Percentiles rank a stretch among this genome's conserved stretches.
Conservation (phyloP, 2,797 vertebrate genomes). For the Chelon auratus region DNA sequence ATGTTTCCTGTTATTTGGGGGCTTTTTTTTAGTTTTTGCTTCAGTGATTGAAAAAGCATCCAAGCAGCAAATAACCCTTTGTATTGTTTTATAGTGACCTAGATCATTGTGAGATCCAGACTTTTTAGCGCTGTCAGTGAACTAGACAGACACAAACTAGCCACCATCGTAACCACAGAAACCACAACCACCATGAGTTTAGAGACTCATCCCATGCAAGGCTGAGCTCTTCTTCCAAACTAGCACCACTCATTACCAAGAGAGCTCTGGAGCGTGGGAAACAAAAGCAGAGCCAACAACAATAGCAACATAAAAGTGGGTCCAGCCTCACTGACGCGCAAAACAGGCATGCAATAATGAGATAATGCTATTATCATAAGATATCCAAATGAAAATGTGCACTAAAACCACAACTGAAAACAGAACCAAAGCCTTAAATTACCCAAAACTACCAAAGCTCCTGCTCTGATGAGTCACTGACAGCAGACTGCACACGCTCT, state of each 20-base stretch:
- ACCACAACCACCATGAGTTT: conserved; percentile 51
- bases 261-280: conserved; percentile 39
- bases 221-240: conserved; percentile 39
- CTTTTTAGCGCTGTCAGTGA: conserved; percentile 28
- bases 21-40: not conserved
- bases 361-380: conserved; percentile 20
- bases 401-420: conserved; percentile 33
- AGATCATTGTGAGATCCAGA: conserved; percentile 11
- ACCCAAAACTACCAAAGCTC: conserved; percentile 19
- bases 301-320: not conserved
- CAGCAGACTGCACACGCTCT: conserved; percentile 1
- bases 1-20: conserved; percentile 5
- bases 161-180: conserved; percentile 33
- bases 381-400: conserved; percentile 29
- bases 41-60: conserved; percentile 6
- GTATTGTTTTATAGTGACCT: not conserved
- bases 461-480: conserved; percentile 19
- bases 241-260: not conserved
- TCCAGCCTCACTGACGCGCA: not conserved
- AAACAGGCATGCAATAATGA: conserved; percentile 28
- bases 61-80: not conserved
- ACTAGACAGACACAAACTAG: conserved; percentile 25
- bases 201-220: conserved; percentile 42
- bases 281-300: conserved; percentile 25
- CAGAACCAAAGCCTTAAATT: conserved; percentile 12